These are phyloP conservation scores for Heterohyrax brucei DNA, from an alignment of 2,797 vertebrate genomes.

Conservation along the genomic window DNA sequence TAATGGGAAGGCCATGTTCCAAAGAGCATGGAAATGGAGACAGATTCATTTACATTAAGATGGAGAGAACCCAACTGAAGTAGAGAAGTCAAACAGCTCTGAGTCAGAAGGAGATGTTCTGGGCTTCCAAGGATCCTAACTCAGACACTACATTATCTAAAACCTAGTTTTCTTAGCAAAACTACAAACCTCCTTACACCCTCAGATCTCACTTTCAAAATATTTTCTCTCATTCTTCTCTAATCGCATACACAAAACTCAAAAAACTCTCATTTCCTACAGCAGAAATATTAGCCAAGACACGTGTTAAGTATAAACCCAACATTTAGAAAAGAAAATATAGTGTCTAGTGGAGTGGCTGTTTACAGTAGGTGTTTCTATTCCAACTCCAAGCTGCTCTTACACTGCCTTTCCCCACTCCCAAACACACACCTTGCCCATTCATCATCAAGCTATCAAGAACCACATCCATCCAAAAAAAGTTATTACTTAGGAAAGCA, in stretches of 20 bases:
- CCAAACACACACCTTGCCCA: background rate
- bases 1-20: background rate
- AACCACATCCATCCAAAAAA: conserved; percentile 9
- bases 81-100: conserved; percentile 28
- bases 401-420: background rate
- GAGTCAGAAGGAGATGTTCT: background rate
- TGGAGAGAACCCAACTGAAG: background rate
- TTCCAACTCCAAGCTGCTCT: background rate
- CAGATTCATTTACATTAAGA: background rate
- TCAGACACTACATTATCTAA: background rate
- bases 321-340: conserved; percentile 43
- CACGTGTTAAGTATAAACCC: conserved; percentile 6
- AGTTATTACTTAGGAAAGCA: conserved; percentile 17
- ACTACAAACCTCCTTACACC: conserved; percentile 3
- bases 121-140: background rate
- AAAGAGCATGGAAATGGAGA: background rate
- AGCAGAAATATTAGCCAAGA: conserved; percentile 28
- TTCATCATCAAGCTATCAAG: background rate
- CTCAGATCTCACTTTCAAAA: conserved; percentile 40
- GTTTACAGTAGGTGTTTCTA: conserved; percentile 29
- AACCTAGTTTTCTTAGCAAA: conserved; percentile 51
- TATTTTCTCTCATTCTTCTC: conserved; percentile 33
- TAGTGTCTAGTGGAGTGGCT: background rate
- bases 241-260: conserved; percentile 14
- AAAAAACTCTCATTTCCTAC: background rate